Base-by-base conservation (phyloP, 2,888 invertebrate genomes). In the Tridacna crocea region DNA sequence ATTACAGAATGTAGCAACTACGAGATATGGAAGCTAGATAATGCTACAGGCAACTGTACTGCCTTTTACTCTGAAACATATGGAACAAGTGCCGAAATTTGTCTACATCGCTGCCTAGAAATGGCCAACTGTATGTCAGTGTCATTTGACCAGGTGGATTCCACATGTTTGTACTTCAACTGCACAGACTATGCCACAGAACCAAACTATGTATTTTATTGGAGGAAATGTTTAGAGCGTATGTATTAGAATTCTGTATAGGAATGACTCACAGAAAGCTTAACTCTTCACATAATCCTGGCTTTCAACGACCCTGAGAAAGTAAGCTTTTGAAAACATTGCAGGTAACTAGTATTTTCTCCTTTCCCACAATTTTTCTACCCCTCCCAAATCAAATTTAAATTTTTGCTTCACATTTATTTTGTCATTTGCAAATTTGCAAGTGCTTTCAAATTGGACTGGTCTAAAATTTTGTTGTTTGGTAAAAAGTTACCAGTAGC, bases 171-270 rank as follows among this genome's bases (percentile, higher is more conserved):
- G 8, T 51, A 51, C n/a, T 51, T 51, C 26, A 70, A 48, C 26
- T 70, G 70, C 51, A 70, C 70, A 22, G 26, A 46, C 15, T 12
- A 24, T 48, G 27, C 22, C 13, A 2, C 8, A 12, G 51, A 22
- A 24, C 12, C 51, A 19, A 51, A 36, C 3, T 17, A 48, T 51
- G 26, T 51, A 10, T 22, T 70, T 10, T 70, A 24, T 24, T 48
- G 70, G 51, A 70, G 70, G 24, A 48, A 70, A n/a, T 70, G 70
- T 51, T 51, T 70, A 36, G 12, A n/a, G 10, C 22, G 70, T 70
- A 70, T 22, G 51, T 26, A 65, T 26, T 65, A 17, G 1, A 60
- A 22, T 22, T 1, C n/a, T 24, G 8, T 19, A 22, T n/a, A 60
- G 11, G 6, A 17, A 55, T 19, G 19, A 55, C 17, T 55, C 10